Evolutionary conservation across 2,113 vertebrate genomes (phyloP).

Genomic region (Speoplatyrhinus poulsoni): DNA sequence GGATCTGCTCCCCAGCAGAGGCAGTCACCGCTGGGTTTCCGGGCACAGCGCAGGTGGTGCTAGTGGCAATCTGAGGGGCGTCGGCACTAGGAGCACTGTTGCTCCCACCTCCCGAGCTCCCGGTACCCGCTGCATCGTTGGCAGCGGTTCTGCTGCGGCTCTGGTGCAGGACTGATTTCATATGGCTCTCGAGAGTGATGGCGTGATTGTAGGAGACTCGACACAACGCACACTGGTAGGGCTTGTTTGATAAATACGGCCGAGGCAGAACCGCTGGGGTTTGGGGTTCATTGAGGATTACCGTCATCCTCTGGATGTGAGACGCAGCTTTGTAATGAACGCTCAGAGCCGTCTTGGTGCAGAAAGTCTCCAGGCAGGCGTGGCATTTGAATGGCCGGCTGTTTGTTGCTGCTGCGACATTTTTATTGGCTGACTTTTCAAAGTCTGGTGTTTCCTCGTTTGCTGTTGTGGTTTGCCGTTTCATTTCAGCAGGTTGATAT

Average conservation of each 20-base stretch:
- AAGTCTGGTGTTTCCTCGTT: conserved; percentile 52
- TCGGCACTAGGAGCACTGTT: conserved; percentile 51
- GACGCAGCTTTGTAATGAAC: conserved; percentile 89
- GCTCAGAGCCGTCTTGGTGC: conserved; percentile 84
- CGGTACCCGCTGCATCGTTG: conserved; percentile 39
- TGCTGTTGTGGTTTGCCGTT: conserved; percentile 53
- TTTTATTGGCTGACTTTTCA: conserved; percentile 62
- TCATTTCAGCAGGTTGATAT: conserved; percentile 45
- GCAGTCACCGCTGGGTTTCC: conserved; percentile 63
- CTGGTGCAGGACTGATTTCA: conserved; percentile 90
- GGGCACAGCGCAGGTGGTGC: conserved; percentile 61
- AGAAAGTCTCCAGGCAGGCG: conserved; percentile 86
- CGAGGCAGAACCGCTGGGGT: conserved; percentile 37
- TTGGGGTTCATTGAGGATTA: conserved; percentile 45
- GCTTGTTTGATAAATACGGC: conserved; percentile 81
- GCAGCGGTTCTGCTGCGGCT: conserved; percentile 81
- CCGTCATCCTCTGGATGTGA: conserved; percentile 87
- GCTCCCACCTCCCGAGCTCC: conserved; percentile 39
- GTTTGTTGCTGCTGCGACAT: conserved; percentile 54
- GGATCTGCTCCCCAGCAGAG: conserved; percentile 71
- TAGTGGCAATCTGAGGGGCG: conserved; percentile 52
- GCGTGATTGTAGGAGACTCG: conserved; percentile 91
- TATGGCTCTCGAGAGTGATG: conserved; percentile 90
- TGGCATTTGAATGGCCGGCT: conserved; percentile 85
- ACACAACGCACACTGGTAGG: conserved; percentile 88